Percentiles rank a stretch among this genome's conserved stretches.
These are phyloP conservation scores for Callosobruchus maculatus DNA, from an alignment of 2,888 invertebrate genomes.

Conservation along the genomic window DNA sequence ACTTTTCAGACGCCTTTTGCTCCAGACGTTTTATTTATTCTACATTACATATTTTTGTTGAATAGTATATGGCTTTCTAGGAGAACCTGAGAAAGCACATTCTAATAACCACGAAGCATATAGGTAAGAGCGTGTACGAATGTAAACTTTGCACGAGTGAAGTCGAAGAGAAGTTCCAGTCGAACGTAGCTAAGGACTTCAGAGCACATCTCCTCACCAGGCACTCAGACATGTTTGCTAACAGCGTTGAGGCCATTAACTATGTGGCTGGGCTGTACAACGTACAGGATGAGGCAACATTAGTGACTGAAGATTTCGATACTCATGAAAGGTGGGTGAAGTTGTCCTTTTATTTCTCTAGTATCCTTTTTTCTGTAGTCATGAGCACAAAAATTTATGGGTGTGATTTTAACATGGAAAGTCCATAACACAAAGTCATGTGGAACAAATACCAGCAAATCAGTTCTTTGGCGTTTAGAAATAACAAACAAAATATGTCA, in stretches of 20 bases:
- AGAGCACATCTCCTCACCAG: conserved; percentile 59
- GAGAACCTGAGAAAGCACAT: conserved; percentile 89
- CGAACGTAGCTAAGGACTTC: conserved; percentile 66
- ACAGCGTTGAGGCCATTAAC: conserved; percentile 52
- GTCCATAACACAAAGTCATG: no score
- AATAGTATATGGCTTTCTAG: conserved; percentile 44
- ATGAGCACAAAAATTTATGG: no score
- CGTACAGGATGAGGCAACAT: conserved; percentile 34
- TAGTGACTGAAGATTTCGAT: conserved; percentile 5
- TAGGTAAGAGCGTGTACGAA: conserved; percentile 73
- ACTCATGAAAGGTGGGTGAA: conserved; percentile 13
- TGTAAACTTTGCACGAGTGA: conserved; percentile 61
- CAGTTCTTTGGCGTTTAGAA: no score
- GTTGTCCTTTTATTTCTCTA: not conserved
- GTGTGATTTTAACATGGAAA: no score
- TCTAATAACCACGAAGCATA: conserved; percentile 72
- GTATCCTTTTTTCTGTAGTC: not conserved
- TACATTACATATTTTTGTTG: not conserved
- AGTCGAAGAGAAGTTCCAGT: conserved; percentile 46
- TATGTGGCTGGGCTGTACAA: conserved; percentile 53
- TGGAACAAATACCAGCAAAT: no score
- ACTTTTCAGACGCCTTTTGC: no score
- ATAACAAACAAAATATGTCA: no score
- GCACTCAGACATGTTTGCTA: conserved; percentile 56
- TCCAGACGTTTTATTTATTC: no score